A percentile compares a stretch with the other conserved stretches of the same genome.
phyloP scores from a whole-genome alignment of 2,113 vertebrate species.

The Lonchura striata region DNA sequence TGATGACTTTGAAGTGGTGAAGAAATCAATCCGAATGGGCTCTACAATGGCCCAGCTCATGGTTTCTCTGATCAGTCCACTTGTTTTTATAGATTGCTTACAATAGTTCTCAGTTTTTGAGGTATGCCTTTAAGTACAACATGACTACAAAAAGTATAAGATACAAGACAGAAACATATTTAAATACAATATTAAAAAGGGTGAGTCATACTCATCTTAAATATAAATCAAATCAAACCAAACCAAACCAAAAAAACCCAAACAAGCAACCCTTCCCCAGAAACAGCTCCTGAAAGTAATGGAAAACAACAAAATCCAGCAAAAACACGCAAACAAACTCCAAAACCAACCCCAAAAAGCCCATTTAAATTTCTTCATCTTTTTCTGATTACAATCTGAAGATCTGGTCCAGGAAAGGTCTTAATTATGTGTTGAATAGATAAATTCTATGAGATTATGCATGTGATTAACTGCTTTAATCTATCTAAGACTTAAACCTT shows the following conservation, averaged over 20 bases:
- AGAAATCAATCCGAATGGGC: neutral
- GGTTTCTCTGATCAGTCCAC: neutral
- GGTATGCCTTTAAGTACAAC: neutral
- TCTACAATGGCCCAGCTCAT: neutral
- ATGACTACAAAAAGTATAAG: neutral
- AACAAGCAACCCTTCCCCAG: neutral
- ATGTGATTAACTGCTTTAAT: neutral
- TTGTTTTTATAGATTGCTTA: neutral
- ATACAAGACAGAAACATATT: neutral
- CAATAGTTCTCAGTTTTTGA: neutral
- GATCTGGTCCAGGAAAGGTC: neutral
- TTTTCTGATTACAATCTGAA: neutral
- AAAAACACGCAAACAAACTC: neutral
- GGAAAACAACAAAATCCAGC: neutral
- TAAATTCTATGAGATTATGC: neutral
- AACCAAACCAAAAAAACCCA: neutral
- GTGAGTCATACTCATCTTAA: neutral
- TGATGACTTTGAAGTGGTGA: neutral
- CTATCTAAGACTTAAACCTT: neutral
- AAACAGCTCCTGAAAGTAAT: neutral
- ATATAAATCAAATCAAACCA: neutral
- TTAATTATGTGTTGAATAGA: neutral
- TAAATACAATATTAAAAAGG: neutral
- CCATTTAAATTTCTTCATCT: neutral
- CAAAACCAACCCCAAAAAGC: accelerated